phyloP scores from a whole-genome alignment of 2,113 vertebrate genomes.

The Sinocyclocheilus rhinocerous region DNA sequence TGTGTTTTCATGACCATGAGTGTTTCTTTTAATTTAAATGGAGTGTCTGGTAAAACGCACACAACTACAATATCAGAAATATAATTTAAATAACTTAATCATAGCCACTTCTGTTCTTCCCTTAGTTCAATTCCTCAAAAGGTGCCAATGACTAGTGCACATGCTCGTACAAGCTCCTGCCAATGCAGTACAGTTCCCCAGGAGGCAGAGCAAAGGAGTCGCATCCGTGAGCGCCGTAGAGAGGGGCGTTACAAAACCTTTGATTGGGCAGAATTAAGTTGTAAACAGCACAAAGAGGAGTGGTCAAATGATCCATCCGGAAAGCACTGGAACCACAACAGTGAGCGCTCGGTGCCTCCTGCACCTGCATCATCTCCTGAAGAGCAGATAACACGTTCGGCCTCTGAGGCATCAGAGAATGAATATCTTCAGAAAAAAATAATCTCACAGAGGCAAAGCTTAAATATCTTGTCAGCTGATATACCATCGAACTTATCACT shows the following conservation, averaged over 20 bases:
- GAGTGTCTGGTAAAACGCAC: not conserved
- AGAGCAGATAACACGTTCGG: slow-evolving; percentile 15
- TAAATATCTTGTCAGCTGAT: not conserved
- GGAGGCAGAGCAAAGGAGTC: slow-evolving; percentile 70
- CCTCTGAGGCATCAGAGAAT: not conserved
- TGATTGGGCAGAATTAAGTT: slow-evolving; percentile 83
- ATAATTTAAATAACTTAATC: not conserved
- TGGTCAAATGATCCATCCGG: slow-evolving; percentile 45
- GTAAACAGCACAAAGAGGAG: slow-evolving; percentile 76
- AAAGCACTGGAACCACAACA: slow-evolving; percentile 29
- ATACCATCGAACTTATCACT: not conserved
- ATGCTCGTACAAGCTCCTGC: not conserved
- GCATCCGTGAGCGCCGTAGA: slow-evolving; percentile 77
- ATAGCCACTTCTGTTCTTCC: slow-evolving; percentile 10
- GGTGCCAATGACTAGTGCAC: not conserved
- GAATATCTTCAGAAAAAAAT: not conserved
- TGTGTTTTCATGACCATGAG: not conserved
- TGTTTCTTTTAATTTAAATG: not conserved
- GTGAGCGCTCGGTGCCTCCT: slow-evolving; percentile 48
- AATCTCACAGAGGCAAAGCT: not conserved
- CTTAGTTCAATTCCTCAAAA: slow-evolving; percentile 39
- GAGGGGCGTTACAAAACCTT: slow-evolving; percentile 84
- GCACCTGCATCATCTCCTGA: slow-evolving; percentile 48
- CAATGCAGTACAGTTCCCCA: slow-evolving; percentile 7
- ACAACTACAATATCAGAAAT: not conserved